These are phyloP conservation scores for Onthophagus taurus DNA, from an alignment of 1,140 invertebrate genomes.

Conservation along the genomic window DNA sequence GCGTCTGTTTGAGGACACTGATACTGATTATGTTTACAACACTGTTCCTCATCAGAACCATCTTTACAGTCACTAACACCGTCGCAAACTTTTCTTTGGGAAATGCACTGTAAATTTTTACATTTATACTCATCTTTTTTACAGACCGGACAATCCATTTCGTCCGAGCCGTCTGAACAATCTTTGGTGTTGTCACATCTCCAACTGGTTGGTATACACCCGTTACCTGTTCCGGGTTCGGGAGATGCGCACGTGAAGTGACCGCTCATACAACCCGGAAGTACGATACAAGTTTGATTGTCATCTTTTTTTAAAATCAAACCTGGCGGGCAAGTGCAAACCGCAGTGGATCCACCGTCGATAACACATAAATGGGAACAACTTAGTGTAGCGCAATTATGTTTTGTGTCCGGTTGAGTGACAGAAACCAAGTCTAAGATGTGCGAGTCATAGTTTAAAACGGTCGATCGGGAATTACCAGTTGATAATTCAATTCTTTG, in stretches of 20 bases:
- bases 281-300: constrained; percentile 54
- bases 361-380: constrained; percentile 64
- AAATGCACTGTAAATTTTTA: constrained; percentile 66
- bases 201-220: constrained; percentile 79
- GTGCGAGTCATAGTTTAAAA: constrained; percentile 27
- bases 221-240: constrained; percentile 39
- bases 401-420: constrained; percentile 24
- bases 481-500: constrained; percentile 31
- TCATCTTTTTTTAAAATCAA: constrained; percentile 57
- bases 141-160: constrained; percentile 60
- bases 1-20: constrained; percentile 50
- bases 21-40: constrained; percentile 44
- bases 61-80: constrained; percentile 42
- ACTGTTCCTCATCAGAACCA: constrained; percentile 32
- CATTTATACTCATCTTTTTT: constrained; percentile 61
- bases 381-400: constrained; percentile 30
- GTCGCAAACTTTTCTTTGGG: constrained; percentile 57
- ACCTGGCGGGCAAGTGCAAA: constrained; percentile 71
- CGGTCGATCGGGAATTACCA: constrained; percentile 28
- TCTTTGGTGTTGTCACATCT: constrained; percentile 75
- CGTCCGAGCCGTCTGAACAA: constrained; percentile 75
- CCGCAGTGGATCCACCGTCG: constrained; percentile 31
- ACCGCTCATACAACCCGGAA: constrained; percentile 64
- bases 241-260: constrained; percentile 64
- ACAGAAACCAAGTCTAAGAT: constrained; percentile 35